Conservation (phyloP, 2,113 vertebrate species). For the Paratilapia polleni region DNA sequence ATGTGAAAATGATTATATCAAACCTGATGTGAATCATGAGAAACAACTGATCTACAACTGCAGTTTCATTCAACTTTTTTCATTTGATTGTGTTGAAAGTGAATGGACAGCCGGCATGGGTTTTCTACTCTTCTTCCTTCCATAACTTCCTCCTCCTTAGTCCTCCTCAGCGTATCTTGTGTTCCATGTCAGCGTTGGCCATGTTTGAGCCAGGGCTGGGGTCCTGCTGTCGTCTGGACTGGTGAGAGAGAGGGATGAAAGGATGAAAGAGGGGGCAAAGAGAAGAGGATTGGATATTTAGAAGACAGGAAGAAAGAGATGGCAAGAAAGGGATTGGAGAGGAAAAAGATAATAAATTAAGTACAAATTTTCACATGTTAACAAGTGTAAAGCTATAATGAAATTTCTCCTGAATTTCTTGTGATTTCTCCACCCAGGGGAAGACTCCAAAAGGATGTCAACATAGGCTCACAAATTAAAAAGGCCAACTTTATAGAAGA, state of each 20-base stretch:
- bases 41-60: conserved; percentile 35
- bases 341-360: conserved; percentile 52
- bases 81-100: conserved; percentile 60
- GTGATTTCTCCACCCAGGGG: background rate
- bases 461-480: background rate
- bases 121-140: conserved; percentile 14
- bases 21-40: background rate
- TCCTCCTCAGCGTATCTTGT: conserved; percentile 90
- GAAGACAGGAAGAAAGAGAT: background rate
- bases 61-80: background rate
- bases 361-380: conserved; percentile 24
- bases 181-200: conserved; percentile 89
- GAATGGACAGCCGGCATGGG: conserved; percentile 23
- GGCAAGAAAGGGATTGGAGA: background rate
- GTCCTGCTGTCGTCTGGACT: conserved; percentile 99
- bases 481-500: background rate
- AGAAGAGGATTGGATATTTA: background rate
- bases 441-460: background rate
- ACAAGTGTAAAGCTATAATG: background rate
- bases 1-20: background rate
- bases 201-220: conserved; percentile 94
- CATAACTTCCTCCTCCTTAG: conserved; percentile 55
- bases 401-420: no score
- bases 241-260: conserved; percentile 61
- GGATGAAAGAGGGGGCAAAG: conserved; percentile 15